Percentiles rank a stretch among this genome's conserved stretches.
Conservation (phyloP, 2,797 vertebrate species). For the Enteromius treurensis region DNA sequence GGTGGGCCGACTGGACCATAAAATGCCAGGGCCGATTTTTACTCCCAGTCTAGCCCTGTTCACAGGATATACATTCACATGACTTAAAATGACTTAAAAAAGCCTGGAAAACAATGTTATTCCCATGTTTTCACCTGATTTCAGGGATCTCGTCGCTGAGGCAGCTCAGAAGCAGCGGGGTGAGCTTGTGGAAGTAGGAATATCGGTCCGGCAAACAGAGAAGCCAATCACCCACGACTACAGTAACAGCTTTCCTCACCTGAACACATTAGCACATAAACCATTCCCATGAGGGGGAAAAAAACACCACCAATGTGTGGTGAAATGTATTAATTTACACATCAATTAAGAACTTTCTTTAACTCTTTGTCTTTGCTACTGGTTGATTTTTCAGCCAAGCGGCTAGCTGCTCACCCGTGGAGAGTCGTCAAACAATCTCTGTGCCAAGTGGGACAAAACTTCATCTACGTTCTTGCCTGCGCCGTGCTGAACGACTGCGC, state of each 20-base stretch:
- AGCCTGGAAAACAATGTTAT: not conserved
- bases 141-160: conserved; percentile 88
- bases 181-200: conserved; percentile 92
- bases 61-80: not conserved
- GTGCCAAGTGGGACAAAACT: conserved; percentile 91
- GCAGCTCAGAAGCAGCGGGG: conserved; percentile 89
- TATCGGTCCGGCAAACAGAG: conserved; percentile 89
- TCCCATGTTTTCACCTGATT: conserved; percentile 74
- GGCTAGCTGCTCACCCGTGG: conserved; percentile 81
- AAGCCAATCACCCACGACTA: conserved; percentile 88
- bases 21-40: no score
- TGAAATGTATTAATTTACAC: no score
- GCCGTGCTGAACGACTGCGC: conserved; percentile 86
- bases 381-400: not conserved
- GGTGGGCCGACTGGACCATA: no score
- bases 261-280: conserved; percentile 60
- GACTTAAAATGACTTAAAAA: no score
- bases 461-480: conserved; percentile 88
- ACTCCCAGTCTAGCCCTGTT: no score
- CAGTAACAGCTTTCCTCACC: conserved; percentile 89
- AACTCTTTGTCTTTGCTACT: not conserved
- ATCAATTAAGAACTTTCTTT: not conserved
- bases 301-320: not conserved
- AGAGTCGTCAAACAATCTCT: conserved; percentile 92
- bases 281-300: not conserved